These are phyloP conservation scores for Noctua comes DNA, from an alignment of 2,888 invertebrate genomes.

Conservation along the genomic window DNA sequence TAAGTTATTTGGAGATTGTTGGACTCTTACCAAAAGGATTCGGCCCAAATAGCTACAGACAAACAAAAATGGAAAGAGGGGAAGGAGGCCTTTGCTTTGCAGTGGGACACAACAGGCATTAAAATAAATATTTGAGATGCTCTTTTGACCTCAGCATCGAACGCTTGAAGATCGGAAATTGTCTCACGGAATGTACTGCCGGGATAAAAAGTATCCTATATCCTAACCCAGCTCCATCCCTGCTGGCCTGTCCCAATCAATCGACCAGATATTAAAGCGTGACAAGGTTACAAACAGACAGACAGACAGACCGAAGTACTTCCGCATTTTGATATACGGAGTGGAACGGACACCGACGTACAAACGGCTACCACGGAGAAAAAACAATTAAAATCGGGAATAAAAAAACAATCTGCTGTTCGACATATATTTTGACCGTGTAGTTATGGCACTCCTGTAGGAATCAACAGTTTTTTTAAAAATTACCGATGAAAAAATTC, in stretches of 20 bases:
- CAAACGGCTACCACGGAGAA: too few species aligned
- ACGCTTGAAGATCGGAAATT: background rate
- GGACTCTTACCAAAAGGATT: background rate
- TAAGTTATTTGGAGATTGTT: background rate
- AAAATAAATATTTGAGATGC: background rate
- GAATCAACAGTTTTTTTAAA: too few species aligned
- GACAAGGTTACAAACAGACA: background rate
- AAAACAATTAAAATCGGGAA: too few species aligned
- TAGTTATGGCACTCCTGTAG: background rate
- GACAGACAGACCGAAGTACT: background rate
- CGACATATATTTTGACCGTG: background rate
- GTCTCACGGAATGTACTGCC: background rate
- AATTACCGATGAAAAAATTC: too few species aligned
- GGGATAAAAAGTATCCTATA: background rate
- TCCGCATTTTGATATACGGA: background rate
- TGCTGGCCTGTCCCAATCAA: background rate
- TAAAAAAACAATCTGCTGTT: background rate
- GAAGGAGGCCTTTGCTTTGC: background rate
- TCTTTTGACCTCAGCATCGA: background rate
- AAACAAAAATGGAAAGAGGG: background rate
- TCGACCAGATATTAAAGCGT: background rate
- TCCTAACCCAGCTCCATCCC: background rate
- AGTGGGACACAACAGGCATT: background rate
- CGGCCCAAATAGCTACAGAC: background rate
- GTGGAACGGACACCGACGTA: too few species aligned